phyloP scores from a whole-genome alignment of 2,797 vertebrate species.

The Pelodytes ibericus region DNA sequence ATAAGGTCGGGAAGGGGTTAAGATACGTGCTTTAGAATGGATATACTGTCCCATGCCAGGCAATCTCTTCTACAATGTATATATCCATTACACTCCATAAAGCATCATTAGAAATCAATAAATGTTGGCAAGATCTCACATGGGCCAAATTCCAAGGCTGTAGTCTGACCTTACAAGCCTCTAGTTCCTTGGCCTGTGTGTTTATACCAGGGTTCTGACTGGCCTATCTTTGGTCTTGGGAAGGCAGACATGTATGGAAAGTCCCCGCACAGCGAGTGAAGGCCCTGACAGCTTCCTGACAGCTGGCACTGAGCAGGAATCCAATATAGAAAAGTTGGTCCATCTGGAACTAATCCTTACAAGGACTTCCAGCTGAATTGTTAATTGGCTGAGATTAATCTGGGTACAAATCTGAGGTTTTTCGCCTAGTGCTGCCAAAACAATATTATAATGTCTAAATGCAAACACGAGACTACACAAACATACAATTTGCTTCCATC shows the following conservation, averaged over 20 bases:
- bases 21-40: no score
- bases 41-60: no score
- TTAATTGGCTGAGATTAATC: slow-evolving; percentile 42
- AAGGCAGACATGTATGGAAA: slow-evolving; percentile 1
- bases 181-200: slow-evolving; percentile 15
- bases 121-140: background rate
- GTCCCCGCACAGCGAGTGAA: background rate
- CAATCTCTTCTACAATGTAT: background rate
- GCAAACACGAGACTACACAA: slow-evolving; percentile 13
- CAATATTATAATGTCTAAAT: slow-evolving; percentile 17
- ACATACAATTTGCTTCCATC: slow-evolving; percentile 4
- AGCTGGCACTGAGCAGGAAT: slow-evolving; percentile 43
- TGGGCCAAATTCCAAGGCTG: background rate
- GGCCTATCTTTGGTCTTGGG: background rate
- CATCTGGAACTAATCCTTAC: slow-evolving; percentile 46
- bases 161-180: background rate
- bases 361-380: slow-evolving; percentile 42
- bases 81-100: background rate
- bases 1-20: no score
- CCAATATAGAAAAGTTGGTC: slow-evolving; percentile 27
- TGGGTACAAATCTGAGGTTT: slow-evolving; percentile 40
- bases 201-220: background rate
- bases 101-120: background rate
- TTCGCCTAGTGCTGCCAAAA: slow-evolving; percentile 7
- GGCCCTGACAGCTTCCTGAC: slow-evolving; percentile 30